Evolutionary conservation across 2,797 vertebrate species (phyloP).

Genomic region (Lophotriccus pileatus): DNA sequence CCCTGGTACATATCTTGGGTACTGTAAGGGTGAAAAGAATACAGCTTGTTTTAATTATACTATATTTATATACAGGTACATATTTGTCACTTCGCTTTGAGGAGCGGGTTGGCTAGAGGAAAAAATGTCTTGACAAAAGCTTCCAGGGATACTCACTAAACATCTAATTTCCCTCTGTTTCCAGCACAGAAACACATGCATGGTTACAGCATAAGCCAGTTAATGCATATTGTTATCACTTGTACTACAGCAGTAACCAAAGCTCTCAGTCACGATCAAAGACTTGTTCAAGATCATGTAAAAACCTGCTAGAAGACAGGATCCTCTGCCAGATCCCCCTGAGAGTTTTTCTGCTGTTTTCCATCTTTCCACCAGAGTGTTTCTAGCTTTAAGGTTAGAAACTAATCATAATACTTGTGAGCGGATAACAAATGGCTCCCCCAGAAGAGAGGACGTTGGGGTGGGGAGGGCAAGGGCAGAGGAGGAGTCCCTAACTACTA

Average conservation of each 20-base stretch:
- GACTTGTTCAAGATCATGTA: background rate
- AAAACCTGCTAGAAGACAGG: background rate
- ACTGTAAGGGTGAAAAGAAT: background rate
- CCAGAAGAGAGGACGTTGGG: background rate
- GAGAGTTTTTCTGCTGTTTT: background rate
- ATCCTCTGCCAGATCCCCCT: background rate
- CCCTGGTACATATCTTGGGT: background rate
- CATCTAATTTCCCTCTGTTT: background rate
- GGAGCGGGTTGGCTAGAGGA: background rate
- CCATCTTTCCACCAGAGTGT: background rate
- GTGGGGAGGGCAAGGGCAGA: background rate
- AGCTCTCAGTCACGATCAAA: background rate
- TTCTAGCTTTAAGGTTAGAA: background rate
- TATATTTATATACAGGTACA: background rate
- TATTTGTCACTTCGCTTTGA: background rate
- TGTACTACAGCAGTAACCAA: conserved; percentile 8
- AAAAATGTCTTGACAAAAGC: background rate
- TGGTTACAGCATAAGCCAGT: background rate
- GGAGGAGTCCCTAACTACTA: background rate
- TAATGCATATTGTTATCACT: conserved; percentile 3
- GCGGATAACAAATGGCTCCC: background rate
- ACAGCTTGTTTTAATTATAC: background rate
- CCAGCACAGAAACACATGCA: background rate
- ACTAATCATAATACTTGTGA: background rate
- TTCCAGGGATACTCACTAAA: background rate